Evolutionary conservation across 2,113 vertebrate species (phyloP).

Genomic region (Hirundichthys speculiger): DNA sequence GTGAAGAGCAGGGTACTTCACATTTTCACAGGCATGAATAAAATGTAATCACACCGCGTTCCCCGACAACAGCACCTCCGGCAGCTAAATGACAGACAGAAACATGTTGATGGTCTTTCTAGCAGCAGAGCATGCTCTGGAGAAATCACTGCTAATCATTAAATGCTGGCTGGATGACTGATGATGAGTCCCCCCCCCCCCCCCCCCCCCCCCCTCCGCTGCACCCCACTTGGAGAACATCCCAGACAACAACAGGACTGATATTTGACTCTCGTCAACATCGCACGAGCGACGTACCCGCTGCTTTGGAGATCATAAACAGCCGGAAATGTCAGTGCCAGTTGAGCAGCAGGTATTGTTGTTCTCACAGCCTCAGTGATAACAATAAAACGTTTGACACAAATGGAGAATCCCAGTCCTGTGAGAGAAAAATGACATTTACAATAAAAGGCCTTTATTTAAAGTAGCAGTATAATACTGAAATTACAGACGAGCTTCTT

Average conservation of each 20-base stretch:
- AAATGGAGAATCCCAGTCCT: not conserved
- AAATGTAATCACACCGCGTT: slow-evolving; percentile 12
- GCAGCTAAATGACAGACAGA: slow-evolving; percentile 1
- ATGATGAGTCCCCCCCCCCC: no score
- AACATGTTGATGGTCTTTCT: slow-evolving; percentile 11
- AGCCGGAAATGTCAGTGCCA: slow-evolving; percentile 44
- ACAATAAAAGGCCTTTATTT: not conserved
- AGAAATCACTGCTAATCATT: slow-evolving; percentile 46
- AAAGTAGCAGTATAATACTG: no score
- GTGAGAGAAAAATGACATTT: not conserved
- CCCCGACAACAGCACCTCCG: slow-evolving; percentile 22
- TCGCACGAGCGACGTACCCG: slow-evolving; percentile 38
- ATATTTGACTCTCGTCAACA: slow-evolving; percentile 56
- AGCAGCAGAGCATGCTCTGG: not conserved
- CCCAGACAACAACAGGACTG: slow-evolving; percentile 45
- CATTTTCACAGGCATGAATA: slow-evolving; percentile 46
- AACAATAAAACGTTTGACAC: not conserved
- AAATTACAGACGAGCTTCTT: no score
- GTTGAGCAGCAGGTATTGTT: slow-evolving; percentile 30
- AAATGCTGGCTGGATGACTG: slow-evolving; percentile 15
- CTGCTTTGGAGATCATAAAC: slow-evolving; percentile 61
- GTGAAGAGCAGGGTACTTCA: slow-evolving; percentile 9
- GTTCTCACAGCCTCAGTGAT: slow-evolving; percentile 1
- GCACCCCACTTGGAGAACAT: not conserved
- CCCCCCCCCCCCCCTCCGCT: no score